These are phyloP conservation scores for Nylanderia fulva DNA, from an alignment of 1,140 invertebrate species.

Conservation along the genomic window DNA sequence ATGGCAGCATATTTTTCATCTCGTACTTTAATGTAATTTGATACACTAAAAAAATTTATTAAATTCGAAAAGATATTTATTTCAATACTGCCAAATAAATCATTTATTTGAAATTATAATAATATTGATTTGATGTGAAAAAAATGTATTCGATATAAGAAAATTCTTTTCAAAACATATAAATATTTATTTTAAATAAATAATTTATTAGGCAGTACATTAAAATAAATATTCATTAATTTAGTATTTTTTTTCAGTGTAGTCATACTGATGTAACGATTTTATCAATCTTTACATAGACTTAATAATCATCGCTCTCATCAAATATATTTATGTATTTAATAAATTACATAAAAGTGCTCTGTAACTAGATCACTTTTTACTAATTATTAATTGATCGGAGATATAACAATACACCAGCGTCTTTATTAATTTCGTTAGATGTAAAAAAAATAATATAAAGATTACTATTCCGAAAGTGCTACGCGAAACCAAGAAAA, in stretches of 20 bases:
- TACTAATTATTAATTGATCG: neutral
- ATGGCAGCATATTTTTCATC: constrained; percentile 16
- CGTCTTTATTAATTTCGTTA: neutral
- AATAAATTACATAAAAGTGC: neutral
- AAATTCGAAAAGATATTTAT: too few relatives aligned
- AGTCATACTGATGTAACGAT: constrained; percentile 16
- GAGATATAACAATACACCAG: neutral
- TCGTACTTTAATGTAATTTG: neutral
- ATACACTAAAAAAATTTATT: too few relatives aligned
- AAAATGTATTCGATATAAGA: too few relatives aligned
- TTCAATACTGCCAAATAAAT: too few relatives aligned
- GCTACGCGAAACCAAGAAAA: neutral
- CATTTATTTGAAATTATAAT: too few relatives aligned
- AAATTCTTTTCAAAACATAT: too few relatives aligned
- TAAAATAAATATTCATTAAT: too few relatives aligned
- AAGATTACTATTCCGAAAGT: neutral
- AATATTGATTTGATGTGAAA: too few relatives aligned
- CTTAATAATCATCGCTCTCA: neutral
- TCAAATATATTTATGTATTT: neutral
- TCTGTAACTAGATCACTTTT: neutral
- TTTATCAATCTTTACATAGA: neutral
- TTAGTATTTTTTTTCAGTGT: too few relatives aligned
- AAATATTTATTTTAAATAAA: too few relatives aligned
- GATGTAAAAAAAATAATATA: too few relatives aligned
- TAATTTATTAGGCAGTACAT: too few relatives aligned